Conservation (phyloP, 2,888 invertebrate genomes). For the Pandemis corylana region DNA sequence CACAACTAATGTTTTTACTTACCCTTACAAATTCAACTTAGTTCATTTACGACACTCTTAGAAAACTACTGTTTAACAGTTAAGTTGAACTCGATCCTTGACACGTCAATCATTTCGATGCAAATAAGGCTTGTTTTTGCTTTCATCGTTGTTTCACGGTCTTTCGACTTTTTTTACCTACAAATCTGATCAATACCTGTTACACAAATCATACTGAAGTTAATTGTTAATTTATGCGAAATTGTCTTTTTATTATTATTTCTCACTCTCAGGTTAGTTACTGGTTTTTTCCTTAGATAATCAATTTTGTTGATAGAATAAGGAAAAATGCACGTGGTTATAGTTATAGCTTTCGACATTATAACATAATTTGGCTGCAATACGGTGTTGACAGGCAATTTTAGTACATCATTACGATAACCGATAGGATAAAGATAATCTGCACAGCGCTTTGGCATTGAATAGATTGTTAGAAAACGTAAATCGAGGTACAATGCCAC, state of each 20-base stretch:
- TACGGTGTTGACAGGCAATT: background rate
- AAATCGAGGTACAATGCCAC: conserved; percentile 74
- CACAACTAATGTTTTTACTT: background rate
- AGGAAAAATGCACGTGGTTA: background rate
- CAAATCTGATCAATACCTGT: background rate
- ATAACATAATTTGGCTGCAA: background rate
- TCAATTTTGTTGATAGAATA: background rate
- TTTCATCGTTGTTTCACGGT: too few relatives aligned
- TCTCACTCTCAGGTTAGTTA: background rate
- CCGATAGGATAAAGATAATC: conserved; percentile 27
- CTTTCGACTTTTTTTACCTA: too few relatives aligned
- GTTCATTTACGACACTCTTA: background rate
- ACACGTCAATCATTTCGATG: background rate
- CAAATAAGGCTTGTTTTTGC: background rate
- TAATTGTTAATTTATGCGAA: background rate
- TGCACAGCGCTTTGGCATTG: conserved; percentile 24
- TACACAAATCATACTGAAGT: too few relatives aligned
- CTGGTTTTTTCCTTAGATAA: background rate
- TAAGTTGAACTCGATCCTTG: background rate
- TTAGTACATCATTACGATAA: conserved; percentile 3
- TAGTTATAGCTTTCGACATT: too few relatives aligned
- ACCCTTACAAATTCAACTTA: background rate
- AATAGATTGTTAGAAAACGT: conserved; percentile 53
- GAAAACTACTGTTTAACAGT: background rate
- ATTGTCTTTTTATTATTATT: background rate